Evolutionary conservation across 1,140 invertebrate genomes (phyloP), one percentile per base, ranked within the genome.

Genomic region (Nylanderia fulva): DNA sequence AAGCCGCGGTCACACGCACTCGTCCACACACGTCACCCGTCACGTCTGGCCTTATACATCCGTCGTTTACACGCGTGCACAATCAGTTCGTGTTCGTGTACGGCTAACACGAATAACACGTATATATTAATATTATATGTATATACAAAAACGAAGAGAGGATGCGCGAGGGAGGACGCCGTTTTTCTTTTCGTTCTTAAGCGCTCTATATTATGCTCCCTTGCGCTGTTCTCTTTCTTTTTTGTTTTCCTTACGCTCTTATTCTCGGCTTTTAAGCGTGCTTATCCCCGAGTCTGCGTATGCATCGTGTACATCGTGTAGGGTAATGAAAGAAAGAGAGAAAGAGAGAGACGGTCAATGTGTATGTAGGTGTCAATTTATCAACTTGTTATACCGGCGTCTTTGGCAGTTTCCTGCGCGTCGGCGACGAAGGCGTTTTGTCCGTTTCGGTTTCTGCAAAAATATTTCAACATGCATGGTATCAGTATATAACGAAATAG

Each of bases 331-430:
- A 93, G 89, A 93, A 88, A 93, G 88, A 91, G 87, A 91, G 90
- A 91, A 58, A 89, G 76, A 91, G 84, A 83, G 85, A 88, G 54
- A 90, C 85, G 93, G 92, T 94, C 93, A 94, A 18, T 90, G 93
- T 92, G 93, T n/a, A n/a, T 94, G 93, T 94, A 94, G 89, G 90
- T 92, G 94, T 92, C 92, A 94, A 94, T 92, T 94, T 94, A 95
- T 93, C 88, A 95, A 94, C 94, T 94, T 92, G 92, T 97, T 98
- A 98, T 98, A 98, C 97, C 97, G 98, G 98, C 95, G 98, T 98
- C 96, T 98, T 98, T 95, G 98, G 98, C 95, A 98, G 96, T 97
- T 98, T 98, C 96, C 98, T 96, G 96, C 98, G 96, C 89, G 97
- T 98, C 91, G 98, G 97, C 92, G 97, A 98, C 86, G 97, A 97